Conservation (phyloP, 2,113 vertebrate genomes). For the Syngnathus typhle region DNA sequence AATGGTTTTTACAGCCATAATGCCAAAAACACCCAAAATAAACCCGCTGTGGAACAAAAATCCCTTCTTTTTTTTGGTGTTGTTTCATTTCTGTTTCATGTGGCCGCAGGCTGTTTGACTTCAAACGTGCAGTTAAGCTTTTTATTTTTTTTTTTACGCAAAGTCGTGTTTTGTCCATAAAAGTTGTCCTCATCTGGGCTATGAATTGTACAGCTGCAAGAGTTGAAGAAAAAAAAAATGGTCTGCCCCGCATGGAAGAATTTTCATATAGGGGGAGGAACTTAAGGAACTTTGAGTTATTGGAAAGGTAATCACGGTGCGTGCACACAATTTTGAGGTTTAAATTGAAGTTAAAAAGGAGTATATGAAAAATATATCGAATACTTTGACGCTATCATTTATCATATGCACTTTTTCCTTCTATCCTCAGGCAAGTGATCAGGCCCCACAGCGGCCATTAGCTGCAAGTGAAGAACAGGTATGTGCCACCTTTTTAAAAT, state of each 20-base stretch:
- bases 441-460: constrained; percentile 32
- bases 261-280: constrained; percentile 12
- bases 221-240: constrained; percentile 22
- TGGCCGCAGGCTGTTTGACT: constrained; percentile 58
- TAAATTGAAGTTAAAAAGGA: neutral
- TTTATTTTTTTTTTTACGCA: constrained; percentile 57
- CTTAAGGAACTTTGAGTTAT: constrained; percentile 32
- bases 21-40: constrained; percentile 52
- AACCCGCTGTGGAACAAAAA: constrained; percentile 49
- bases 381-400: too few species aligned
- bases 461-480: constrained; percentile 44
- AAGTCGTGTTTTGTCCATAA: constrained; percentile 62
- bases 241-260: constrained; percentile 36
- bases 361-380: constrained; percentile 15
- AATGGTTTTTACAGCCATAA: constrained; percentile 54
- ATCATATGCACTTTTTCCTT: constrained; percentile 4
- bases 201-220: constrained; percentile 50
- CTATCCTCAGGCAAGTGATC: constrained; percentile 35
- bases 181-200: constrained; percentile 55
- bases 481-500: constrained; percentile 20
- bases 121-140: constrained; percentile 56
- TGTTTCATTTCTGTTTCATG: constrained; percentile 48
- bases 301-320: constrained; percentile 48
- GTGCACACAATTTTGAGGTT: constrained; percentile 24
- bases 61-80: constrained; percentile 18